Base-by-base conservation (phyloP, 2,113 vertebrate genomes). In the Lophochroa leadbeateri region DNA sequence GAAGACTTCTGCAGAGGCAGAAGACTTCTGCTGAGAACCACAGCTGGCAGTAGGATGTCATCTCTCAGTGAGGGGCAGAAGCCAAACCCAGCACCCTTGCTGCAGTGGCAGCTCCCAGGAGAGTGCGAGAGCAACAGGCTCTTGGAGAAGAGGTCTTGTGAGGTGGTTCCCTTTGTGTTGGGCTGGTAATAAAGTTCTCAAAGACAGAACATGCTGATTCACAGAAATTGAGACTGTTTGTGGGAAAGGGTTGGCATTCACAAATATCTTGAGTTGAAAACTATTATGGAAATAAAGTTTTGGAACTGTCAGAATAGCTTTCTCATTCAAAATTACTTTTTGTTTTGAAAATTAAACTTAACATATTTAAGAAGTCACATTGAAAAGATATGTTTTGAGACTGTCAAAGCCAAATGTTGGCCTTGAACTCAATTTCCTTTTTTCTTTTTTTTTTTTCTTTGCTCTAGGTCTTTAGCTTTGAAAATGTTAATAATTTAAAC, bases 181-280 rank as follows among this genome's bases (percentile, higher is more conserved):
- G 27, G 33, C 72, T 93, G 81, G 43, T 77, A 83, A 81, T 90
- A 69, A 81, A 81, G 64, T 55, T 81, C 92, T 92, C 50, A 35
- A 75, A 86, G 91, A 50, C 2, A 15, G 92, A 92, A 96, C 68
- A 92, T 91, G 94, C 90, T 94, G 92, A 96, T 90, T 96, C 90
- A 94, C 72, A 71, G 94, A 94, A 96, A 92, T 12, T 84, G 88
- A 94, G 90, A 39, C 88, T 47, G 64, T 82, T 92, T 92, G 89
- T 96, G 93, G 95, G 95, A 95, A 97, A 80, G 53, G 29, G 25
- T 24, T 97, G 95, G 93, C 92, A 94, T 95, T 93, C 63, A 88
- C 67, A 82, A 91, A 33, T 86, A 69, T 79, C 77, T 90, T 72
- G 90, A 94, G 84, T 94, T 91, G 90, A 96, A 95, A 95, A 85